These are phyloP conservation scores for Tryphoninae sp. DNA, from an alignment of 2,888 invertebrate genomes.

Conservation along the genomic window DNA sequence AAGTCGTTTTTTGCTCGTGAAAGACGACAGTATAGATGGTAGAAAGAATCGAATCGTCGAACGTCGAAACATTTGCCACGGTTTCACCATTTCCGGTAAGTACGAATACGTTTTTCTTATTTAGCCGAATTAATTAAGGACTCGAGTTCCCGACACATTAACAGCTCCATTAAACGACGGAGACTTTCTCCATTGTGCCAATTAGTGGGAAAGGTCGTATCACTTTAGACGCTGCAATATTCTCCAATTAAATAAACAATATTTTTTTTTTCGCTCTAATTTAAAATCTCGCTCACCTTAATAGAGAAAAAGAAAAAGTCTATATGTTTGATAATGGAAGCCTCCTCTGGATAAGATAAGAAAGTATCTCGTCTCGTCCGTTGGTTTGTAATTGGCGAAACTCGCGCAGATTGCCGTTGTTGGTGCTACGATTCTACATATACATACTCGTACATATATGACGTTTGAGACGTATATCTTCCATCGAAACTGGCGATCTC, in stretches of 20 bases:
- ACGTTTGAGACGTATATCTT: conserved; percentile 9
- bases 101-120: background rate
- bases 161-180: background rate
- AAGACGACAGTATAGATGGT: conserved; percentile 19
- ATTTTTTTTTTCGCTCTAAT: too few relatives aligned
- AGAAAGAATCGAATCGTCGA: conserved; percentile 7
- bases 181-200: too few relatives aligned
- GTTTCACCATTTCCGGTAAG: background rate
- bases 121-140: background rate
- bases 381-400: conserved; percentile 12
- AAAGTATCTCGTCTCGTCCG: conserved; percentile 36
- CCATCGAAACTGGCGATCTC: conserved; percentile 26
- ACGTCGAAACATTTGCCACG: background rate
- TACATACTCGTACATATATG: background rate
- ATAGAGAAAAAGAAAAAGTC: background rate
- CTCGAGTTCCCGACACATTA: background rate
- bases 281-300: conserved; percentile 1
- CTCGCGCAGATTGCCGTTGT: background rate
- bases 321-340: conserved; percentile 8
- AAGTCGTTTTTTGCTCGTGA: background rate
- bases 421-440: background rate
- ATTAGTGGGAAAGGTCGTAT: too few relatives aligned
- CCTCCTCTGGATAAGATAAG: conserved; percentile 38
- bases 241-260: too few relatives aligned
- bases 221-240: too few relatives aligned